These are phyloP conservation scores for Danio aesculapii DNA, from an alignment of 2,797 vertebrate species.

Conservation along the genomic window DNA sequence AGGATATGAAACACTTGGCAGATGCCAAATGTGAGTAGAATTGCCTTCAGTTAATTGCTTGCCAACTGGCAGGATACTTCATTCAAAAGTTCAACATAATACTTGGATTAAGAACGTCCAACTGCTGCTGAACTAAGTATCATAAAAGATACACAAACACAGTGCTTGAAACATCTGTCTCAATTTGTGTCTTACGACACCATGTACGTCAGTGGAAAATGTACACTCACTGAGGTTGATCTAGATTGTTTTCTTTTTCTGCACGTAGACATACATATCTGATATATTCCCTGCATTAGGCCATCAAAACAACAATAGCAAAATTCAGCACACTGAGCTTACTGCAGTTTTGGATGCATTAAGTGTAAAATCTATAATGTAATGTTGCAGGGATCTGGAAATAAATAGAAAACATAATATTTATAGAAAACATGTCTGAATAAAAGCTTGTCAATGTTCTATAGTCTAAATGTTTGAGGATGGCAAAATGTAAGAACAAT, in stretches of 20 bases:
- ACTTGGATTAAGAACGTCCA: neutral
- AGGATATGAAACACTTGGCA: neutral
- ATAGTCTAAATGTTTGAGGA: no score
- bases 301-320: no score
- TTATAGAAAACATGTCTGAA: no score
- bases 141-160: neutral
- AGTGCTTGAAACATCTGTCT: neutral
- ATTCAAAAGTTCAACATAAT: neutral
- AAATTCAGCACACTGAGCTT: no score
- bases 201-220: constrained; percentile 3
- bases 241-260: neutral
- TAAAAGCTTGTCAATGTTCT: no score
- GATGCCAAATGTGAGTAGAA: neutral
- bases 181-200: neutral
- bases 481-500: no score
- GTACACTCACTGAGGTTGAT: neutral
- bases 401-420: no score
- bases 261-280: neutral
- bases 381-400: neutral
- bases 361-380: no score
- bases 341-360: no score
- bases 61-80: neutral
- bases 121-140: neutral
- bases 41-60: neutral
- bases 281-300: neutral